Evolutionary conservation across 2,888 invertebrate species (phyloP), one percentile per base, ranked within the genome.

Genomic region (Apodemia duryi): DNA sequence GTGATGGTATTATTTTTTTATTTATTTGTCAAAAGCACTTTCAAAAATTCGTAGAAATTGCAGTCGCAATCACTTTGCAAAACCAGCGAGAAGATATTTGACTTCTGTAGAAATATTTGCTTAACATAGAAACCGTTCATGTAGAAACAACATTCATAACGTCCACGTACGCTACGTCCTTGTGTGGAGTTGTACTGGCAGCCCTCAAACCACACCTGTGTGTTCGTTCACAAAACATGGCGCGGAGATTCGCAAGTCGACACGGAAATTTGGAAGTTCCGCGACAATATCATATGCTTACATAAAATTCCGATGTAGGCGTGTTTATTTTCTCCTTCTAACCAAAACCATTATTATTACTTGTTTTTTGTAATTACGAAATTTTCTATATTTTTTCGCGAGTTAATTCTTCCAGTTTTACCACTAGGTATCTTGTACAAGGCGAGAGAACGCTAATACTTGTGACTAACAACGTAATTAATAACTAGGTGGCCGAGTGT

Each of bases 181-280:
- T n/a, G 49, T 49, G 49, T n/a, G 43, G 43, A 43, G 10, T 4
- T 29, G 21, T 54, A 28, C 64, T 65, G 66, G n/a, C 43, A 41
- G 57, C 61, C 68, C 49, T 49, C 49, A 49, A n/a, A 11, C 49
- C 49, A 49, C 72, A 73, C 72, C 71, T 84, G 81, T 77, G 76
- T 71, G 75, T 76, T 75, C 77, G 78, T 78, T 79, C 77, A 75
- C 75, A 13, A 13, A 57, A 57, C 73, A 74, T 76, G 78, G 79
- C 77, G 85, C 72, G 77, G 85, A 91, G 84, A 89, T 91, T 88
- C 84, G 84, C 90, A 90, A 90, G 84, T 90, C 90, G 87, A 84
- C 91, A 85, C 89, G 74, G 70, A 86, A 88, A 85, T 89, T 84
- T 80, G 83, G 79, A 89, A 88, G 77, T 87, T 81, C 35, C 75